Evolutionary conservation across 2,888 invertebrate genomes (phyloP).

Genomic region (Anticlea derivata): DNA sequence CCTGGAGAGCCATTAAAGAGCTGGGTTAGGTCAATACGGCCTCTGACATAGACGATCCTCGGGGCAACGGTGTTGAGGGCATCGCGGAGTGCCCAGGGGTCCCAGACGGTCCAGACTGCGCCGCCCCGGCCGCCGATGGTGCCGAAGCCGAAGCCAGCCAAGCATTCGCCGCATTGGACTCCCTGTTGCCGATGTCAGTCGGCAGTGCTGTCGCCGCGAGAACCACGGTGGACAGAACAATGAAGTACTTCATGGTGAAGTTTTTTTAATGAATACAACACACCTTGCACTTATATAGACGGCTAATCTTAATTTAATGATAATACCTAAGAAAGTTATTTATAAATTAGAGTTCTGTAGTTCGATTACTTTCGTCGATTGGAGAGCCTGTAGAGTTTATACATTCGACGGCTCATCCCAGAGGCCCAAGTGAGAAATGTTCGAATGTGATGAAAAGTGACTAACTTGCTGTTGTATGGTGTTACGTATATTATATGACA

Average conservation of each 20-base stretch:
- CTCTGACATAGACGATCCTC: slow-evolving; percentile 24
- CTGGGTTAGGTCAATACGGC: slow-evolving; percentile 24
- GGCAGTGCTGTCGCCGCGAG: slow-evolving; percentile 9
- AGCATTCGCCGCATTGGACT: background rate
- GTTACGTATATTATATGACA: no score
- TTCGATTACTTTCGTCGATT: no score
- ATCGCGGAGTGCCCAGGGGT: slow-evolving; percentile 24
- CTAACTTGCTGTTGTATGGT: no score
- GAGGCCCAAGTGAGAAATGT: no score
- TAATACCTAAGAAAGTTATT: no score
- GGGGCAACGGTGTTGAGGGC: slow-evolving; percentile 5
- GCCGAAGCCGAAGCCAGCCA: slow-evolving; percentile 5
- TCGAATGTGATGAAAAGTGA: no score
- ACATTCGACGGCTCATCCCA: no score
- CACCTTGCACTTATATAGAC: background rate
- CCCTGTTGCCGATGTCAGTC: slow-evolving; percentile 5
- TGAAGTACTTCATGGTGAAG: slow-evolving; percentile 13
- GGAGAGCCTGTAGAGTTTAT: no score
- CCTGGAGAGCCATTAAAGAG: slow-evolving; percentile 25
- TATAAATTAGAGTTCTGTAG: no score
- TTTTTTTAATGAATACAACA: background rate
- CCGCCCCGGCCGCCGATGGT: slow-evolving; percentile 25
- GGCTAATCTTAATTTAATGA: background rate
- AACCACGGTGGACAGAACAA: slow-evolving; percentile 3
- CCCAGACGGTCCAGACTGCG: slow-evolving; percentile 28